Percentiles rank a stretch among this genome's conserved stretches.
Conservation (phyloP, 2,113 vertebrate species). For the Scalopus aquaticus region DNA sequence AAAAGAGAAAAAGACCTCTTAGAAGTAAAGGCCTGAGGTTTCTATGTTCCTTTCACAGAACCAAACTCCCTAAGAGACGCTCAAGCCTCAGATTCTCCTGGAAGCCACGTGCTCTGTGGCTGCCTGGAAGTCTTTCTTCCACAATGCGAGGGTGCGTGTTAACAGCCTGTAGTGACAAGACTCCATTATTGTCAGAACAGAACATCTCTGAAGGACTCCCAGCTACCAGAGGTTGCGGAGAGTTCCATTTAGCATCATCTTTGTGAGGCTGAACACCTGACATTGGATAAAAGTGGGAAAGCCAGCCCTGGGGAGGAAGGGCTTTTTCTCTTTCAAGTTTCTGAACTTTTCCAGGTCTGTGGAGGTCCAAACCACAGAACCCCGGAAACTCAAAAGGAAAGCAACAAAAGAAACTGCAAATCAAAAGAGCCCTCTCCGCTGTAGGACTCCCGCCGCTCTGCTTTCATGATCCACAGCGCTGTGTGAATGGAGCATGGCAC, state of each 20-base stretch:
- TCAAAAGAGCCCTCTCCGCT: conserved; percentile 60
- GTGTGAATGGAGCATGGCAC: conserved; percentile 6
- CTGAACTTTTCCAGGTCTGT: conserved; percentile 70
- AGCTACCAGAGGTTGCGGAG: conserved; percentile 50
- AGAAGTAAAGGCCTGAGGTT: conserved; percentile 27
- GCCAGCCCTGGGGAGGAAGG: conserved; percentile 61
- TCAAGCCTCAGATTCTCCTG: background rate
- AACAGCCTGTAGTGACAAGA: conserved; percentile 71
- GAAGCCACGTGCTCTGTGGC: conserved; percentile 45
- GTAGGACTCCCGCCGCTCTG: conserved; percentile 40
- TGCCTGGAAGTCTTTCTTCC: background rate
- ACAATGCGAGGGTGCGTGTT: conserved; percentile 52
- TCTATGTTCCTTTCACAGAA: conserved; percentile 56
- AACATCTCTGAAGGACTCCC: conserved; percentile 68
- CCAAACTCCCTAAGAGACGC: conserved; percentile 10
- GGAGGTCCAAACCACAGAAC: conserved; percentile 61
- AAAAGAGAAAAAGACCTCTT: conserved; percentile 29
- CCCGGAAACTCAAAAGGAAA: conserved; percentile 62
- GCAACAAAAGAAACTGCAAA: conserved; percentile 63
- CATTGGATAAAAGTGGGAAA: conserved; percentile 69
- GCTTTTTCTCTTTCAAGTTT: conserved; percentile 72
- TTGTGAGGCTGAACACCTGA: conserved; percentile 61
- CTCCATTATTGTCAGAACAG: conserved; percentile 70
- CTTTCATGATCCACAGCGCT: conserved; percentile 29
- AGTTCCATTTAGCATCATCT: conserved; percentile 64